These are phyloP conservation scores for Otus sunia DNA, from an alignment of 2,113 vertebrate species.

Conservation along the genomic window DNA sequence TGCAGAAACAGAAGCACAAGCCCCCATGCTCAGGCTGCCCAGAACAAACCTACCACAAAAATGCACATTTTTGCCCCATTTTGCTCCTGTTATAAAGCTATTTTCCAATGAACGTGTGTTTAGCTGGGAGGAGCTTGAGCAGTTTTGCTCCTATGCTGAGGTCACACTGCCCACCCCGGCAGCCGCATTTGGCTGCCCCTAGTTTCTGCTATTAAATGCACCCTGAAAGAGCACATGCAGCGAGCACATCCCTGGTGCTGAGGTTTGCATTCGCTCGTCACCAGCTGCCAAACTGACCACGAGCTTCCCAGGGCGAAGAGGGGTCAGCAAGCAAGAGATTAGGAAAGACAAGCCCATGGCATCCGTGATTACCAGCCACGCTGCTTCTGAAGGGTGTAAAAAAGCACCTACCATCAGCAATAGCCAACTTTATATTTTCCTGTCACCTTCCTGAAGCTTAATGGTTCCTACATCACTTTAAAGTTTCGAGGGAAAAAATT, in stretches of 20 bases:
- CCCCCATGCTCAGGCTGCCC: not conserved
- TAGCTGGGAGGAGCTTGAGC: not conserved
- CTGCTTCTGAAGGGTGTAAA: not conserved
- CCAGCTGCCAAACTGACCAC: not conserved
- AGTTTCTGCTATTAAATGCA: too few species aligned
- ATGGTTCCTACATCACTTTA: not conserved
- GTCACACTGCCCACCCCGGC: rapidly evolving
- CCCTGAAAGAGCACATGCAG: not conserved
- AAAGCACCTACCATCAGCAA: not conserved
- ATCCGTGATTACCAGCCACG: rapidly evolving
- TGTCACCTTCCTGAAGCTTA: not conserved
- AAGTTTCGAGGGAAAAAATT: not conserved
- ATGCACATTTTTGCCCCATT: not conserved
- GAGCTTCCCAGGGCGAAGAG: not conserved
- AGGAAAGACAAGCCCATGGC: not conserved
- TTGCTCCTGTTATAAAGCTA: not conserved
- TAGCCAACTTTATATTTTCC: not conserved
- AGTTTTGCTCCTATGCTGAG: not conserved
- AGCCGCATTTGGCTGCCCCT: rapidly evolving
- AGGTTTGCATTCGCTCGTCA: not conserved
- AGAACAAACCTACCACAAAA: not conserved
- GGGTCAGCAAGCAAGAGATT: not conserved
- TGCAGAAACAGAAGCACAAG: not conserved
- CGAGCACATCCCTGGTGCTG: rapidly evolving
- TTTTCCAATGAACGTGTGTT: not conserved